phyloP scores from a whole-genome alignment of 1,140 invertebrate genomes.

The Rhopalosiphum padi region DNA sequence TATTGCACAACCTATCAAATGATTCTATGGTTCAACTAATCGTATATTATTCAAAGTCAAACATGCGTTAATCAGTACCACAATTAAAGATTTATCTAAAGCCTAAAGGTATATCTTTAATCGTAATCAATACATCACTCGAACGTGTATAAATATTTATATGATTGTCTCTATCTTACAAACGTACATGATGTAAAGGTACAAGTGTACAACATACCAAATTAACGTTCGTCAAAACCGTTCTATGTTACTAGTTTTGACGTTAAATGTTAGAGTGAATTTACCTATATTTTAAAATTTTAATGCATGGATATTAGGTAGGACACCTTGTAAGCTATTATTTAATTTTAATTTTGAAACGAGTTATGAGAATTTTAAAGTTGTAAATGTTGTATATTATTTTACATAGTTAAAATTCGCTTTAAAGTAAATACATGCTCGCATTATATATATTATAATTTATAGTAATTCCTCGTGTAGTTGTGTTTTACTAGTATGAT shows the following conservation, averaged over 20 bases:
- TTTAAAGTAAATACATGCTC: neutral
- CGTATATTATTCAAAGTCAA: too few species aligned
- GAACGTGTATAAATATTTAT: neutral
- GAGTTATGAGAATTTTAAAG: neutral
- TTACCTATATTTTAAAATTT: too few species aligned
- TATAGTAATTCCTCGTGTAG: neutral
- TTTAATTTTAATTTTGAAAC: neutral
- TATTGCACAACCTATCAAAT: neutral
- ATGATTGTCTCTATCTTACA: neutral
- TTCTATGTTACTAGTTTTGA: neutral
- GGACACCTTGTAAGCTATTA: too few species aligned
- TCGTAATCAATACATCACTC: too few species aligned
- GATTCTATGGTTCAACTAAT: neutral
- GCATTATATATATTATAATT: neutral
- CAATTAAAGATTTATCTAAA: too few species aligned
- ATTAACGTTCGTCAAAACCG: neutral
- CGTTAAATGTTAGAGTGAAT: too few species aligned
- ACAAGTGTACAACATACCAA: neutral
- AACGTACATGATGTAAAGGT: neutral
- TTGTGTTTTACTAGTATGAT: neutral
- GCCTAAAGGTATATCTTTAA: too few species aligned
- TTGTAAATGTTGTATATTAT: neutral
- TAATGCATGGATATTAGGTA: too few species aligned
- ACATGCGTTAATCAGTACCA: too few species aligned
- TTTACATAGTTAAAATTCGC: neutral